Evolutionary conservation across 1,140 invertebrate genomes (phyloP).

Genomic region (Hyposmocoma kahamanoa): DNA sequence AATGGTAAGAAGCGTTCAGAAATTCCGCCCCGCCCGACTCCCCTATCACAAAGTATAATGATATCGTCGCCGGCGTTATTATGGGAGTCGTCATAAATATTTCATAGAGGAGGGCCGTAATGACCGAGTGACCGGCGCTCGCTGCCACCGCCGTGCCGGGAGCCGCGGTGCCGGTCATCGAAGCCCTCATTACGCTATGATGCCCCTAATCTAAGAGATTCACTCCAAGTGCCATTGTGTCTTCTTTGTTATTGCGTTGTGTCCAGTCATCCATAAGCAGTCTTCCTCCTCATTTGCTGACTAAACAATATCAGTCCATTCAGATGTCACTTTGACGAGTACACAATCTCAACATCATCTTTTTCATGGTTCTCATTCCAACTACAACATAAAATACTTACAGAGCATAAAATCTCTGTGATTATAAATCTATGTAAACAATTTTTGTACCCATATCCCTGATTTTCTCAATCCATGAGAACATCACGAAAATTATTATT

Average conservation of each 20-base stretch:
- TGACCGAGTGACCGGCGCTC: constrained; percentile 63
- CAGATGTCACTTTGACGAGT: no score
- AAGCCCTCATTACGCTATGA: constrained; percentile 1
- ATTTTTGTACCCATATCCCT: no score
- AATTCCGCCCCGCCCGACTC: constrained; percentile 69
- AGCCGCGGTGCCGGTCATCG: constrained; percentile 10
- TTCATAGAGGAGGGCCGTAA: constrained; percentile 71
- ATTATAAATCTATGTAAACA: no score
- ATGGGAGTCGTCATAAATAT: constrained; percentile 74
- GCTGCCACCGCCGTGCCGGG: constrained; percentile 24
- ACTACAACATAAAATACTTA: no score
- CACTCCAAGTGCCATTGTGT: background rate
- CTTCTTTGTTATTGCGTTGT: no score
- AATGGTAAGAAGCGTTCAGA: constrained; percentile 75
- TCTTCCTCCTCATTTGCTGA: background rate
- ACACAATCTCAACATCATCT: no score
- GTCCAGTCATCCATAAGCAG: background rate
- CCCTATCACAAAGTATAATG: constrained; percentile 75
- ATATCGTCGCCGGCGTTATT: constrained; percentile 72
- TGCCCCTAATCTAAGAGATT: background rate
- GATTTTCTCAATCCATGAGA: no score
- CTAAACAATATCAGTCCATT: background rate
- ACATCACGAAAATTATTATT: no score
- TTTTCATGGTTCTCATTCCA: no score
- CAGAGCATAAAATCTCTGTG: no score